These are phyloP conservation scores for Poeciliopsis occidentalis DNA, from an alignment of 2,113 vertebrate species.

Conservation along the genomic window DNA sequence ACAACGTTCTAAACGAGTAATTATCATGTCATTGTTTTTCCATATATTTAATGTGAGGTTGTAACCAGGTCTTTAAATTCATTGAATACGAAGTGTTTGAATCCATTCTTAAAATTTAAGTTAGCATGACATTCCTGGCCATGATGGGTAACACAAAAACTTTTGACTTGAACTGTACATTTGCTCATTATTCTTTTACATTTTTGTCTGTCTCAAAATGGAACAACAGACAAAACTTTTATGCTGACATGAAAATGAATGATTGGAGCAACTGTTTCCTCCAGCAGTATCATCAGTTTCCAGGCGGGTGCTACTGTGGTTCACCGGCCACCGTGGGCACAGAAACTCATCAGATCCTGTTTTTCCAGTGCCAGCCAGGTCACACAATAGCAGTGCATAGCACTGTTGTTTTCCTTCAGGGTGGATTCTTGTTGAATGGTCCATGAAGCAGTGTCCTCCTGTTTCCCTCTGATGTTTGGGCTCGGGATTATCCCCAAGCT, in stretches of 20 bases:
- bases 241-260: constrained; percentile 10
- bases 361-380: constrained; percentile 41
- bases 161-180: background rate
- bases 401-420: constrained; percentile 64
- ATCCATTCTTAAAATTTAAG: background rate
- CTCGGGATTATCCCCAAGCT: constrained; percentile 68
- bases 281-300: constrained; percentile 25
- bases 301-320: constrained; percentile 23
- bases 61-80: background rate
- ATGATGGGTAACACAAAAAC: background rate
- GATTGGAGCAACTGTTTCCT: constrained; percentile 23
- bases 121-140: background rate
- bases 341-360: constrained; percentile 62
- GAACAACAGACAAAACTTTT: constrained; percentile 4
- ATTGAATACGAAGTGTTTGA: background rate
- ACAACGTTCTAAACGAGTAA: background rate
- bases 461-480: constrained; percentile 71
- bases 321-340: constrained; percentile 51
- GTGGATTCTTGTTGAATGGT: constrained; percentile 62
- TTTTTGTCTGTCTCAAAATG: constrained; percentile 21
- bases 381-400: constrained; percentile 51
- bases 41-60: background rate
- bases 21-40: background rate
- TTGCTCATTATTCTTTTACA: constrained; percentile 1
- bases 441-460: constrained; percentile 52